Evolutionary conservation across 2,888 invertebrate species (phyloP).

Genomic region (Tachina fera): DNA sequence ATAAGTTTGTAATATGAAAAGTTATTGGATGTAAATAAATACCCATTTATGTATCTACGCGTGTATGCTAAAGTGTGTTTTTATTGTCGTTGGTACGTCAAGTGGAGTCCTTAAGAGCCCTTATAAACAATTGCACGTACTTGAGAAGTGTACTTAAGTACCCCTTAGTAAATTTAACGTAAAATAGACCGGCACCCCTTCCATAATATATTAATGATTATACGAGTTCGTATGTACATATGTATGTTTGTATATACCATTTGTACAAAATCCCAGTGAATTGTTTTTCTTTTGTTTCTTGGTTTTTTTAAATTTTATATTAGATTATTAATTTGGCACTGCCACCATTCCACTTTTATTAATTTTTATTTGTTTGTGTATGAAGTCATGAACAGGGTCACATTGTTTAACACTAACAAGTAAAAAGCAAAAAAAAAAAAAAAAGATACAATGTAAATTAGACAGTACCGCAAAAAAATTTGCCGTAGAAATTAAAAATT

Average conservation of each 20-base stretch:
- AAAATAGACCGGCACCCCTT: conserved; percentile 32
- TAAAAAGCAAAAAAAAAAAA: neutral
- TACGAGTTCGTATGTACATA: neutral
- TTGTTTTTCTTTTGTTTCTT: neutral
- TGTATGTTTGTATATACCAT: neutral
- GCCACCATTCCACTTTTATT: conserved; percentile 29
- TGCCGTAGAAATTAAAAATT: too few species aligned
- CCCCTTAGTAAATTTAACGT: conserved; percentile 52
- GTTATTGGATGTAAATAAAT: neutral
- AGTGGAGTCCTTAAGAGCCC: conserved; percentile 57
- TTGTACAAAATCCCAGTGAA: conserved; percentile 36
- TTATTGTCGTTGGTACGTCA: conserved; percentile 58
- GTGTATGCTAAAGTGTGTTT: neutral
- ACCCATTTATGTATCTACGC: neutral
- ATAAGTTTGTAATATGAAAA: neutral
- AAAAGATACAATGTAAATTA: neutral
- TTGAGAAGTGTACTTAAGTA: conserved; percentile 55
- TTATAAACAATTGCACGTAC: conserved; percentile 53
- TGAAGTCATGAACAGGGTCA: conserved; percentile 2
- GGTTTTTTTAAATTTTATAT: conserved; percentile 23
- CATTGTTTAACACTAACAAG: conserved; percentile 15
- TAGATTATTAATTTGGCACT: conserved; percentile 50
- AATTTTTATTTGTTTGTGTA: conserved; percentile 43
- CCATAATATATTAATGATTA: neutral
- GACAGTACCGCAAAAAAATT: too few species aligned